Percentiles rank a stretch among this genome's conserved stretches.
These are phyloP conservation scores for Lepidostoma basale DNA, from an alignment of 1,140 invertebrate species.

Conservation along the genomic window DNA sequence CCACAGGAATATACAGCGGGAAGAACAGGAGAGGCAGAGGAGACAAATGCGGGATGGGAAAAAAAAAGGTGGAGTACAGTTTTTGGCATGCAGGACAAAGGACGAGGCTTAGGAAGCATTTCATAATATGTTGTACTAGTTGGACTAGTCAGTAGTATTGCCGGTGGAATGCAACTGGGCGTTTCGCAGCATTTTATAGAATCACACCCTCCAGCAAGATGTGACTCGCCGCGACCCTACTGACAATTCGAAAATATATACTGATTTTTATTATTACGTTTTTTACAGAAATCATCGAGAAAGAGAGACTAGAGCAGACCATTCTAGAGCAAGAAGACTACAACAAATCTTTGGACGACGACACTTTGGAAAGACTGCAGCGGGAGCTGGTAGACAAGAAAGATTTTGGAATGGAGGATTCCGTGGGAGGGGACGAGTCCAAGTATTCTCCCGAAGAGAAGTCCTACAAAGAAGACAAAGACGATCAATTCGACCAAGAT, in stretches of 20 bases:
- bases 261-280: background rate
- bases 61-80: too few relatives aligned
- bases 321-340: conserved; percentile 41
- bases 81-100: too few relatives aligned
- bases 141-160: too few relatives aligned
- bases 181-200: too few relatives aligned
- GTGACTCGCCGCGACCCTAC: too few relatives aligned
- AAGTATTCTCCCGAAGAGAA: conserved; percentile 79
- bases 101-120: too few relatives aligned
- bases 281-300: conserved; percentile 65
- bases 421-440: conserved; percentile 65
- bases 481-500: conserved; percentile 58
- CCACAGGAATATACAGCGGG: too few relatives aligned
- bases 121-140: too few relatives aligned
- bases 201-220: too few relatives aligned
- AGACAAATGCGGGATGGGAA: too few relatives aligned
- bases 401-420: conserved; percentile 41
- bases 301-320: conserved; percentile 69
- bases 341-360: conserved; percentile 50
- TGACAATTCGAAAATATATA: background rate
- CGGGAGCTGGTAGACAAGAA: conserved; percentile 48
- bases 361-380: conserved; percentile 50
- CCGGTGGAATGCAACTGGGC: too few relatives aligned
- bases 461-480: conserved; percentile 61
- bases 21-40: too few relatives aligned